These are phyloP conservation scores for Yponomeuta plumbellus DNA, from an alignment of 2,888 invertebrate species.

Conservation along the genomic window DNA sequence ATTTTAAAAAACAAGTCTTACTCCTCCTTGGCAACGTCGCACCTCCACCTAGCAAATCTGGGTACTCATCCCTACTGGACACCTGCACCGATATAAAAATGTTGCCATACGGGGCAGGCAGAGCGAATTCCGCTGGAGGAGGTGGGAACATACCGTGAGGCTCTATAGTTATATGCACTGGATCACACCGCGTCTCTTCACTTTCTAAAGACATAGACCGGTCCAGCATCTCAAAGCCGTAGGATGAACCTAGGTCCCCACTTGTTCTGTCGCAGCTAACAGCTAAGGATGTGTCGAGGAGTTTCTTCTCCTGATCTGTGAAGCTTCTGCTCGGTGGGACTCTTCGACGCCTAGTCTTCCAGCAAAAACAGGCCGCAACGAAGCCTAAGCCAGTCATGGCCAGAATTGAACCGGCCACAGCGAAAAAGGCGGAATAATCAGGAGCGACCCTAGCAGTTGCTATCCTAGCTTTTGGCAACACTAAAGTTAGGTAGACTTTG, in stretches of 20 bases:
- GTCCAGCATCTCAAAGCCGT: constrained; percentile 72
- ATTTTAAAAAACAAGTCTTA: constrained; percentile 72
- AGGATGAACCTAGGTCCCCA: constrained; percentile 74
- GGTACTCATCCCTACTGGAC: constrained; percentile 83
- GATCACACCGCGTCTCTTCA: constrained; percentile 69
- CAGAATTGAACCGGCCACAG: constrained; percentile 82
- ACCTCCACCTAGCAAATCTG: constrained; percentile 81
- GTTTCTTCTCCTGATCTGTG: constrained; percentile 91
- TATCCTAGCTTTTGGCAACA: constrained; percentile 77
- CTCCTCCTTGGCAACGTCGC: constrained; percentile 69
- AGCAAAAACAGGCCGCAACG: constrained; percentile 63
- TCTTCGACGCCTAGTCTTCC: constrained; percentile 85
- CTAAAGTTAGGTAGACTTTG: constrained; percentile 76
- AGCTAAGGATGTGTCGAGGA: constrained; percentile 84
- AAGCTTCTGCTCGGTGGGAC: constrained; percentile 82
- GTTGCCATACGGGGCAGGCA: constrained; percentile 78
- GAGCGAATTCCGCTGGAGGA: constrained; percentile 68
- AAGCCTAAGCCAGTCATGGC: constrained; percentile 80
- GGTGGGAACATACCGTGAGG: constrained; percentile 61
- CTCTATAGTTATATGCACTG: constrained; percentile 79
- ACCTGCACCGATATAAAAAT: constrained; percentile 93
- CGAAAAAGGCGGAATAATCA: constrained; percentile 82
- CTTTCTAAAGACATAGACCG: constrained; percentile 69
- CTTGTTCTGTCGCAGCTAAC: constrained; percentile 81
- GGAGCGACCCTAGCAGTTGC: constrained; percentile 86